These are phyloP conservation scores for Melanargia galathea DNA, from an alignment of 2,888 invertebrate genomes.

Conservation along the genomic window DNA sequence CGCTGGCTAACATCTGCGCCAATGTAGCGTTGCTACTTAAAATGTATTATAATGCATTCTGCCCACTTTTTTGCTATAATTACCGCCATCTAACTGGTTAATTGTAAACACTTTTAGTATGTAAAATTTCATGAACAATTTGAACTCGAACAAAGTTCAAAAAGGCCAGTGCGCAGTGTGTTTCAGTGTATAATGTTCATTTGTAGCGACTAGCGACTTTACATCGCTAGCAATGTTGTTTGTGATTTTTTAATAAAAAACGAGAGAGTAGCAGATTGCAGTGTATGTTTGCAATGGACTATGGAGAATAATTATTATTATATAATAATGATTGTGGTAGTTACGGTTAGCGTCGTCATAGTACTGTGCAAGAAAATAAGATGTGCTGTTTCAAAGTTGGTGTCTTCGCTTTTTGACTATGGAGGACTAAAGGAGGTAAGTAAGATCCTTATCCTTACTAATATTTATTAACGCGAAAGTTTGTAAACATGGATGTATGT, in stretches of 20 bases:
- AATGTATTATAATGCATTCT: neutral
- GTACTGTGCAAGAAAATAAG: conserved; percentile 20
- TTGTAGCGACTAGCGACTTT: conserved; percentile 8
- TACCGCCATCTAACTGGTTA: neutral
- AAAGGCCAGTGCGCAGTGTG: conserved; percentile 18
- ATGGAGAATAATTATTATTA: neutral
- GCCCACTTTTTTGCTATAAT: conserved; percentile 47
- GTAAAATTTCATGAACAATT: conserved; percentile 17
- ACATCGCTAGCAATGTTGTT: conserved; percentile 1
- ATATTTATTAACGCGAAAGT: too few species aligned
- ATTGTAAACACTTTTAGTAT: conserved; percentile 1
- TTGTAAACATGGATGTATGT: too few species aligned
- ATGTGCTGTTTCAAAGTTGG: conserved; percentile 8
- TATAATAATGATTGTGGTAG: conserved; percentile 19
- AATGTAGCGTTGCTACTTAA: neutral
- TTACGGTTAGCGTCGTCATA: conserved; percentile 18
- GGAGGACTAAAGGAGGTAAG: conserved; percentile 16
- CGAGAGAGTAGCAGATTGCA: neutral
- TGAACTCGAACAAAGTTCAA: conserved; percentile 22
- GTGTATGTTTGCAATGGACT: conserved; percentile 7
- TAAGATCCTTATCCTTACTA: neutral
- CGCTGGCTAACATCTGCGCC: too few species aligned
- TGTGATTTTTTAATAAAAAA: neutral
- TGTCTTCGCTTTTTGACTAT: neutral
- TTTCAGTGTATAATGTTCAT: conserved; percentile 25